phyloP scores from a whole-genome alignment of 2,888 invertebrate species.

The Ichneumon xanthorius region DNA sequence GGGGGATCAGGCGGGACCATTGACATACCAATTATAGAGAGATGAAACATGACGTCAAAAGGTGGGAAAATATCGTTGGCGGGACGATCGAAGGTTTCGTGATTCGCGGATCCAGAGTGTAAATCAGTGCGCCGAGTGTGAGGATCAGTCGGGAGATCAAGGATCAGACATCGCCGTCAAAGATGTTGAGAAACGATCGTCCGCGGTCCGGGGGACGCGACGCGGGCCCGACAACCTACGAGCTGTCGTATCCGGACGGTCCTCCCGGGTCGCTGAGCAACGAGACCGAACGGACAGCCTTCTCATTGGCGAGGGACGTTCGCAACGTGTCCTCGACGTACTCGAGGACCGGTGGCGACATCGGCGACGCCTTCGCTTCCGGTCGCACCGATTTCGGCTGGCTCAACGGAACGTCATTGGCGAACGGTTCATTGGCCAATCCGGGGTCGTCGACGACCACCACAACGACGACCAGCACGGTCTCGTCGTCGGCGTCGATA shows the following conservation, averaged over 20 bases:
- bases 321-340: constrained; percentile 50
- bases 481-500: constrained; percentile 53
- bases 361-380: constrained; percentile 20
- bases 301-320: constrained; percentile 6
- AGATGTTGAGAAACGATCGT: constrained; percentile 53
- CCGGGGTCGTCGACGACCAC: constrained; percentile 9
- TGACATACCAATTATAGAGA: neutral
- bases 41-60: constrained; percentile 27
- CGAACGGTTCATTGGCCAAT: constrained; percentile 57
- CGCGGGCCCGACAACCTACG: constrained; percentile 44
- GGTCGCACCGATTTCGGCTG: constrained; percentile 72
- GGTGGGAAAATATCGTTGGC: constrained; percentile 68
- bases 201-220: constrained; percentile 48
- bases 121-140: neutral
- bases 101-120: constrained; percentile 64
- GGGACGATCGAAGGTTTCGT: constrained; percentile 75
- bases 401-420: constrained; percentile 74
- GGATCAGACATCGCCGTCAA: neutral
- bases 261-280: constrained; percentile 34
- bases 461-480: constrained; percentile 33
- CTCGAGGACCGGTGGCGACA: constrained; percentile 56
- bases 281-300: constrained; percentile 30
- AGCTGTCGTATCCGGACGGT: constrained; percentile 55
- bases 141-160: neutral
- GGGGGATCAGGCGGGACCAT: neutral